Conservation (phyloP, 2,888 invertebrate genomes). For the Ctenicera cuprea region DNA sequence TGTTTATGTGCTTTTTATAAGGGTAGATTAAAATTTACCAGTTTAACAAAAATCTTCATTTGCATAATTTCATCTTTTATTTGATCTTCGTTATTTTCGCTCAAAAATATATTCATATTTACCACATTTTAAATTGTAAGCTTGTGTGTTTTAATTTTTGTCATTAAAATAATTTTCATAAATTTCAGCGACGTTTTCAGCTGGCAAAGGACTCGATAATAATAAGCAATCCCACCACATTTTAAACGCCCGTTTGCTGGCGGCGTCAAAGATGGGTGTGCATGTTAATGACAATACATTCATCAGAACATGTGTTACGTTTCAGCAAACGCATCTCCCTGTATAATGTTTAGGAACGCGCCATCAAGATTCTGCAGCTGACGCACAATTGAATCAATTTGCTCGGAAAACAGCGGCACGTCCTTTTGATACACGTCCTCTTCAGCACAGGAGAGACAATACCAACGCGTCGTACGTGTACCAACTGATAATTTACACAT, state of each 20-base stretch:
- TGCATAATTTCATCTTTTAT: not conserved
- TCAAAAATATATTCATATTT: too few species aligned
- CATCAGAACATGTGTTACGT: slow-evolving; percentile 52
- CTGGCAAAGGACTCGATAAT: too few species aligned
- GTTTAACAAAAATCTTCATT: slow-evolving; percentile 13
- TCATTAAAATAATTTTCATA: too few species aligned
- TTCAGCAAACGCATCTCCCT: slow-evolving; percentile 48
- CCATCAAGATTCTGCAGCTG: slow-evolving; percentile 68
- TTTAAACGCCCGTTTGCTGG: not conserved
- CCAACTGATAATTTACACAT: slow-evolving; percentile 61
- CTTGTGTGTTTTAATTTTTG: too few species aligned
- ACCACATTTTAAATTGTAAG: too few species aligned
- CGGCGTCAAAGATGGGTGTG: slow-evolving; percentile 16
- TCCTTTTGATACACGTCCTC: slow-evolving; percentile 31
- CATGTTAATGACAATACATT: slow-evolving; percentile 48
- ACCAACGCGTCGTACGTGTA: slow-evolving; percentile 39
- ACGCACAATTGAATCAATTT: slow-evolving; percentile 61
- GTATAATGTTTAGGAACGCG: slow-evolving; percentile 62
- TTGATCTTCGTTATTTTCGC: too few species aligned
- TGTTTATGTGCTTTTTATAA: slow-evolving; percentile 22
- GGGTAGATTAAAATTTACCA: slow-evolving; percentile 37
- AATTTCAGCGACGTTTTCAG: too few species aligned
- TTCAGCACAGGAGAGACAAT: slow-evolving; percentile 34
- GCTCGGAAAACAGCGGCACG: slow-evolving; percentile 44
- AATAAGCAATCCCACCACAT: not conserved